phyloP scores from a whole-genome alignment of 2,888 invertebrate species.

The Phyllotreta striolata region DNA sequence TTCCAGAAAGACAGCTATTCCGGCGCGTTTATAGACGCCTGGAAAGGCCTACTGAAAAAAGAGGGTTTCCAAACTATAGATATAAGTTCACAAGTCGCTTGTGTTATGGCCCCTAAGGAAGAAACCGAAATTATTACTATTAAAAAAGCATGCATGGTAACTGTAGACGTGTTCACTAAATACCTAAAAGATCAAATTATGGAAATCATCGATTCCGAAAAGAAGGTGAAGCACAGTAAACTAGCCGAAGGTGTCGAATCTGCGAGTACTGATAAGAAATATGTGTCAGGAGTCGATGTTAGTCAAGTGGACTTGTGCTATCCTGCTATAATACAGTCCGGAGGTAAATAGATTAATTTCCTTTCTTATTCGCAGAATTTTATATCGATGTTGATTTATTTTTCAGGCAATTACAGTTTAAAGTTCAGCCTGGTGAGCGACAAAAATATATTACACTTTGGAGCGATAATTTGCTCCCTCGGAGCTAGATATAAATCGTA shows the following conservation, averaged over 20 bases:
- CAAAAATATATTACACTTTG: slow-evolving; percentile 93
- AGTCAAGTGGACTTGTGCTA: slow-evolving; percentile 96
- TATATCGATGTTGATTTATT: slow-evolving; percentile 1
- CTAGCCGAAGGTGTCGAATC: slow-evolving; percentile 94
- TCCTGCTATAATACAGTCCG: slow-evolving; percentile 98
- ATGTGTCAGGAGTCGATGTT: slow-evolving; percentile 88
- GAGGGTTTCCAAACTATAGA: slow-evolving; percentile 76
- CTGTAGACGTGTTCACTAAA: slow-evolving; percentile 95
- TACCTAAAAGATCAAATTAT: slow-evolving; percentile 97
- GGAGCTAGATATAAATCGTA: slow-evolving; percentile 97
- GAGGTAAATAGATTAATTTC: slow-evolving; percentile 66
- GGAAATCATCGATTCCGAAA: slow-evolving; percentile 98
- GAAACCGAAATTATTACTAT: slow-evolving; percentile 89
- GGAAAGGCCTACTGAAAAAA: slow-evolving; percentile 80
- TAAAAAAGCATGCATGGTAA: slow-evolving; percentile 91
- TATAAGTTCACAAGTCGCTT: slow-evolving; percentile 83
- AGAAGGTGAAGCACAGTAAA: slow-evolving; percentile 96
- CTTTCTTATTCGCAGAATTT: neutral
- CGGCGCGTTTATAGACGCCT: slow-evolving; percentile 91
- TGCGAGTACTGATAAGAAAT: slow-evolving; percentile 94
- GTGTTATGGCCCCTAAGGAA: slow-evolving; percentile 93
- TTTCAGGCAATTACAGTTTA: slow-evolving; percentile 73
- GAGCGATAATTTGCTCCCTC: slow-evolving; percentile 92
- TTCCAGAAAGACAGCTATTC: slow-evolving; percentile 94
- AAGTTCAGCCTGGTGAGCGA: slow-evolving; percentile 97